Evolutionary conservation across 2,888 invertebrate genomes (phyloP).

Genomic region (Uloborus plumipes): DNA sequence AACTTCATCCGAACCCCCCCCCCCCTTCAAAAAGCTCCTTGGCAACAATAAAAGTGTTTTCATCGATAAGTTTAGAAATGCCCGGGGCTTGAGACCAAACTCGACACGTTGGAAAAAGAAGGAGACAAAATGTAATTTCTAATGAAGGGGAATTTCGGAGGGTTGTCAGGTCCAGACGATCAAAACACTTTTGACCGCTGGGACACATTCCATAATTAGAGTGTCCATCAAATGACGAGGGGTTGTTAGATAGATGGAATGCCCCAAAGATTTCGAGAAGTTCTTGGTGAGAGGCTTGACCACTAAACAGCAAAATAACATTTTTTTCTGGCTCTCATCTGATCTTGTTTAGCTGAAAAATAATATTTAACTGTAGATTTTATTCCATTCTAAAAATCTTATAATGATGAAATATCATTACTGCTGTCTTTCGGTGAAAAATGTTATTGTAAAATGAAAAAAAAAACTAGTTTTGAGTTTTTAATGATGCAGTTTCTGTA

Average conservation of each 20-base stretch:
- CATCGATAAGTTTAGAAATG: too few relatives aligned
- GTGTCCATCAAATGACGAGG: constrained; percentile 57
- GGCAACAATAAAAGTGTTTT: too few relatives aligned
- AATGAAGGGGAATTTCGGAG: constrained; percentile 51
- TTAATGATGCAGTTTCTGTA: too few relatives aligned
- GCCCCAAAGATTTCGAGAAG: neutral
- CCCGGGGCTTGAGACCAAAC: too few relatives aligned
- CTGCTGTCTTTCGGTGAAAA: too few relatives aligned
- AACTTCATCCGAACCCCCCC: too few relatives aligned
- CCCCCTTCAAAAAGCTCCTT: too few relatives aligned
- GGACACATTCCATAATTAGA: constrained; percentile 63
- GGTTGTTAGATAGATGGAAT: too few relatives aligned
- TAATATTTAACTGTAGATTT: constrained; percentile 4
- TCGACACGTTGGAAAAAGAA: neutral
- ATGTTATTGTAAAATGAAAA: too few relatives aligned
- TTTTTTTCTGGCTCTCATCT: constrained; percentile 30
- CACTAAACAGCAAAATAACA: constrained; percentile 41
- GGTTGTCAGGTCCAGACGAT: constrained; percentile 59
- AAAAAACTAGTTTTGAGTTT: too few relatives aligned
- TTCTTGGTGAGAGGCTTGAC: constrained; percentile 43
- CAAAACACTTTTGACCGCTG: constrained; percentile 52
- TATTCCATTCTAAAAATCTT: too few relatives aligned
- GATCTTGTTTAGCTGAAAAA: constrained; percentile 25
- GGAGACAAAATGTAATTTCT: constrained; percentile 36
- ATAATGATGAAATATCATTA: too few relatives aligned